Evolutionary conservation across 2,113 vertebrate genomes (phyloP), one percentile per base, ranked within the genome.

Genomic region (Pelobates fuscus): DNA sequence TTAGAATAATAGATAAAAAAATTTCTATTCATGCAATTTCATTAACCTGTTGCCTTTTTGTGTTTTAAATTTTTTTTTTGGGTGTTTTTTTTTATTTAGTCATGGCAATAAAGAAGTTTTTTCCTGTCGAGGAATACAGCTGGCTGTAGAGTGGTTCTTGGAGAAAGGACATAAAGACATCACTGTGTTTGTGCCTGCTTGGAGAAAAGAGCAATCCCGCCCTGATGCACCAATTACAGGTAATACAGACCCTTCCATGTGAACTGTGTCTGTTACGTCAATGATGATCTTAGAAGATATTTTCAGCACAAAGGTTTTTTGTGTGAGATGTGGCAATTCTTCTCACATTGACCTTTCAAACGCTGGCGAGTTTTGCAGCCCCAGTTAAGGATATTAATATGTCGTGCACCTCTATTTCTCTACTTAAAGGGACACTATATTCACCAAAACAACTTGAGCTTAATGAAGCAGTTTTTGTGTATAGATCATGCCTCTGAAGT

Each of bases 31-130:
- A 55, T 17, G 52, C 21, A 23, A 55, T n/a, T n/a, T 55, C 52
- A 20, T 20, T 49, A 18, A 5, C 32, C 10, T 10, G 32, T 37
- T 37, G 32, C 32, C 10, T 37, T 37, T 32, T 37, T 37, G n/a
- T n/a, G n/a, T n/a, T n/a, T n/a, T n/a, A n/a, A n/a, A n/a, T 15
- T 10, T 32, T 55, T n/a, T 23, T 10, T 24, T 24, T 78, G 29
- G 76, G 5, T n/a, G 26, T 78, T 29, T 76, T 59, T 61, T 92
- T 55, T 88, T 84, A 82, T 91, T 81, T 87, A 99, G 97, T 85
- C 97, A 99, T 87, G 97, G 96, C 77, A 99, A 99, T 91, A 99
- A 99, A 89, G 96, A 99, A 88, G 94, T 96, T 49, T 99, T 99
- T 87, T 99, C 96, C 77, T 98, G 97, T 81, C 93, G 94, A 74